Evolutionary conservation across 2,113 vertebrate species (phyloP), one percentile per base, ranked within the genome.

Genomic region (Campylomormyrus numenius): DNA sequence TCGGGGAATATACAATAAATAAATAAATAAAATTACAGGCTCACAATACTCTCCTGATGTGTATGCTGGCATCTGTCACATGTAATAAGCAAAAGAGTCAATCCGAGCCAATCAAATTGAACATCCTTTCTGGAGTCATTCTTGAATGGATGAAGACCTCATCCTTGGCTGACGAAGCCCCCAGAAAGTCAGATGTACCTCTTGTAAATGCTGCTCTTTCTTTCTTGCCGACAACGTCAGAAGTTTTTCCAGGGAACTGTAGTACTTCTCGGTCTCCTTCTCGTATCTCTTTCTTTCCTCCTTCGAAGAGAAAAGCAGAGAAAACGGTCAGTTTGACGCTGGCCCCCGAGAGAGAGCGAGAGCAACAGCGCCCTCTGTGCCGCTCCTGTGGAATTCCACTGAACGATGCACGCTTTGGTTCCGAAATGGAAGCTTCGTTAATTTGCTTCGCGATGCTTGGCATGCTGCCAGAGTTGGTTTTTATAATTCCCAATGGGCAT

Each of bases 221-320:
- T 99, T 99, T 95, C 97, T 99, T 24, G 98, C 96, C 4, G 98
- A 99, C 94, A 99, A 96, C 93, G 96, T 98, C 92, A 99, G 94
- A 94, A 99, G 98, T 88, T 99, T 99, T 91, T 99, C 98, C 93
- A 99, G 93, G 48, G 97, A 95, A 92, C 97, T 98, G 92, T 99
- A 99, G 94, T 99, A 99, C 92, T 98, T 99, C 91, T 99, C 98
- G 0, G 98, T 99, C 93, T 99, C 98, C 94, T 99, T 99, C 95
- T 99, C 98, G 91, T 97, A 99, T 92, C 94, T 98, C 95, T 99
- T 99, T 93, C 97, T 99, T 93, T 98, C 97, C 91, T 97, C 97
- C 98, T 99, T 90, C 1, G 93, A 93, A 90, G 88, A 19, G 24
- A n/a, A 88, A n/a, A 39, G 42, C 31, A 21, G 19, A 45, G 56